These are phyloP conservation scores for Drosophila kuntzei DNA, from an alignment of 2,888 invertebrate species.

Conservation along the genomic window DNA sequence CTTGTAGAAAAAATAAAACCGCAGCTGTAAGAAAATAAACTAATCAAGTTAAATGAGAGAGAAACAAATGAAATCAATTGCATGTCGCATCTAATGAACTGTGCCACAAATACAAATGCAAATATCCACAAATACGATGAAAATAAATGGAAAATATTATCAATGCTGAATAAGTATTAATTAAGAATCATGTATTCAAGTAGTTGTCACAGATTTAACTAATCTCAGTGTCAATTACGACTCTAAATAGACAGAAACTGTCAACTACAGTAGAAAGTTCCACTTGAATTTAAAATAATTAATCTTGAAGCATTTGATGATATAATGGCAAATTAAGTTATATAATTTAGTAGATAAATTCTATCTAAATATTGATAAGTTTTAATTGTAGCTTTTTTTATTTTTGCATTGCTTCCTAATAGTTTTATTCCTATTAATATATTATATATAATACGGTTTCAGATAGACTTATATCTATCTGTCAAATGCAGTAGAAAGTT, in stretches of 20 bases:
- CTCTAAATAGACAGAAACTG: not conserved
- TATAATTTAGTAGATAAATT: no score
- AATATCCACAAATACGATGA: no score
- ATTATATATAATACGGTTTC: no score
- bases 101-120: slow-evolving; percentile 8
- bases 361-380: no score
- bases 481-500: no score
- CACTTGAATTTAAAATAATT: not conserved
- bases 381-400: no score
- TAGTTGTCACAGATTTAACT: not conserved
- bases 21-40: slow-evolving; percentile 5
- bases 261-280: not conserved
- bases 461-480: no score
- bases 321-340: no score
- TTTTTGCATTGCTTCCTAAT: not conserved
- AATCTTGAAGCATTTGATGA: not conserved
- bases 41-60: slow-evolving; percentile 19
- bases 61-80: slow-evolving; percentile 36
- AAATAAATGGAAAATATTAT: no score
- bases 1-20: slow-evolving; percentile 40
- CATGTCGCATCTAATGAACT: slow-evolving; percentile 36
- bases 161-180: not conserved
- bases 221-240: no score
- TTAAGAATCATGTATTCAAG: not conserved
- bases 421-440: no score